Evolutionary conservation across 2,888 invertebrate species (phyloP).

Genomic region (Drosophila borborema): DNA sequence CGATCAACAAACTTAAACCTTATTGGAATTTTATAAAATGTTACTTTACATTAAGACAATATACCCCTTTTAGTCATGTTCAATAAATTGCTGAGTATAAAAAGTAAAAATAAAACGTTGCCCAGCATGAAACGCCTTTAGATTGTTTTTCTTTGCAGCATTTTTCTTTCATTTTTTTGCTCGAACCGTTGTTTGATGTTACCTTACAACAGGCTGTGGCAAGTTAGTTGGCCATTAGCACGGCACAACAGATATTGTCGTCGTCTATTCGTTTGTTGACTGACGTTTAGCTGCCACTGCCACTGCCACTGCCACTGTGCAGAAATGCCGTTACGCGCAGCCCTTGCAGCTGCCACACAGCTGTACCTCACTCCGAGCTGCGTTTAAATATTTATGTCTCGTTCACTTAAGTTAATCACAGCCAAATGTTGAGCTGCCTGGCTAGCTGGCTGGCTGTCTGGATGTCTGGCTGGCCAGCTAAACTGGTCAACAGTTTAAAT

Average conservation of each 20-base stretch:
- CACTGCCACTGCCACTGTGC: slow-evolving; percentile 41
- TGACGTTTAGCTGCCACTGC: slow-evolving; percentile 55
- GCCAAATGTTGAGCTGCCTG: slow-evolving; percentile 61
- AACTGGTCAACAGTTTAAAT: slow-evolving; percentile 63
- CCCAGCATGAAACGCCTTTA: slow-evolving; percentile 45
- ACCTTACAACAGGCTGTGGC: slow-evolving; percentile 24
- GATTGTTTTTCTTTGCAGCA: slow-evolving; percentile 30
- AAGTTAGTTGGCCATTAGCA: slow-evolving; percentile 57
- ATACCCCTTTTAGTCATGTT: neutral
- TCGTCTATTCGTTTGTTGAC: slow-evolving; percentile 43
- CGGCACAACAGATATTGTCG: slow-evolving; percentile 42
- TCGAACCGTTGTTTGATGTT: slow-evolving; percentile 49
- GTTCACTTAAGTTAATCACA: slow-evolving; percentile 81
- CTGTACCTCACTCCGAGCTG: neutral
- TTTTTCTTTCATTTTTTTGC: neutral
- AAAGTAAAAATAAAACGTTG: slow-evolving; percentile 26
- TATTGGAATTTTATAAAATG: no score
- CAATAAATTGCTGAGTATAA: slow-evolving; percentile 14
- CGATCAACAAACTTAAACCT: no score
- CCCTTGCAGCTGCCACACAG: slow-evolving; percentile 3
- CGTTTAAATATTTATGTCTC: slow-evolving; percentile 80
- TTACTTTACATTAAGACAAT: neutral
- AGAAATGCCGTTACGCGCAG: slow-evolving; percentile 17
- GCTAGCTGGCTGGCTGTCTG: neutral
- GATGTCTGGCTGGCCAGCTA: slow-evolving; percentile 24